phyloP scores from a whole-genome alignment of 1,140 invertebrate species.

The Cyclina sinensis region DNA sequence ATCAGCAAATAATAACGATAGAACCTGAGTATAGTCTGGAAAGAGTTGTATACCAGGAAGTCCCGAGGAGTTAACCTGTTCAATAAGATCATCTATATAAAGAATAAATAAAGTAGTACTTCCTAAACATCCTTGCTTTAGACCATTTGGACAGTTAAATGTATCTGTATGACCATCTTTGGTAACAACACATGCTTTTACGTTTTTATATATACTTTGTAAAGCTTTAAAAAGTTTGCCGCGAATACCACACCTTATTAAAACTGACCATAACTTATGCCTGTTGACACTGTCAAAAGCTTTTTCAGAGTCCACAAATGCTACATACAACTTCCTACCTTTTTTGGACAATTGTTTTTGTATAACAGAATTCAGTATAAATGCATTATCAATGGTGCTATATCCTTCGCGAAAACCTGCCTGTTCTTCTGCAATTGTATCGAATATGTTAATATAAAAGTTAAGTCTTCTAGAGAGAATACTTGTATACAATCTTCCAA shows the following conservation, averaged over 20 bases:
- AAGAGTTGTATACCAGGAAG: background rate
- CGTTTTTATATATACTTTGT: background rate
- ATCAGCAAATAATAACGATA: conserved; percentile 17
- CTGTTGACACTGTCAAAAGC: background rate
- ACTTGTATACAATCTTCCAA: background rate
- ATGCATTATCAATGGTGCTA: too few relatives aligned
- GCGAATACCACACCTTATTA: background rate
- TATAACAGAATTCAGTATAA: background rate
- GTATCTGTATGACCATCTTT: background rate
- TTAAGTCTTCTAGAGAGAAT: background rate
- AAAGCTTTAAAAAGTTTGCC: background rate
- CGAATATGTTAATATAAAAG: background rate
- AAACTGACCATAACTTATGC: background rate
- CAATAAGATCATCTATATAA: conserved; percentile 2
- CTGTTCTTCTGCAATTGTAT: too few relatives aligned
- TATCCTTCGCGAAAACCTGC: too few relatives aligned
- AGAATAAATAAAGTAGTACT: background rate
- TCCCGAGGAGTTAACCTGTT: background rate
- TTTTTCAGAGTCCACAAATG: conserved; percentile 12
- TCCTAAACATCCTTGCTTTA: background rate
- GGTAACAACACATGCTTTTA: conserved; percentile 4
- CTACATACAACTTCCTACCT: background rate
- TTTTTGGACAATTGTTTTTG: background rate
- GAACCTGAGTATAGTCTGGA: background rate
- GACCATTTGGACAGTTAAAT: background rate